Evolutionary conservation across 2,888 invertebrate species (phyloP).

Genomic region (Pristionchus mayeri): DNA sequence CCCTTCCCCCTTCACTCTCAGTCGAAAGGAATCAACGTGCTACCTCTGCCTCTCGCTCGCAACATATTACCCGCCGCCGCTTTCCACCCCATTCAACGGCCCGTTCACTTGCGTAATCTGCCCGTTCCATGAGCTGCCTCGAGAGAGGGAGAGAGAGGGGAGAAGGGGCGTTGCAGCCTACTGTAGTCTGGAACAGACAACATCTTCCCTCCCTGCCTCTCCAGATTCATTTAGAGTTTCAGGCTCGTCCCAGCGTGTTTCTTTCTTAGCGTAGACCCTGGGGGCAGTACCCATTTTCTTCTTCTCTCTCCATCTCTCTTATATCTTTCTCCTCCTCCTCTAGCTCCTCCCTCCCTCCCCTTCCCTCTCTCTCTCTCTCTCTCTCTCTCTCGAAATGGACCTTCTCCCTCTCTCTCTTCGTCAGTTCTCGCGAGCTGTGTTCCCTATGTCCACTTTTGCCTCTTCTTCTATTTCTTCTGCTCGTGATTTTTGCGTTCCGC

Average conservation of each 20-base stretch:
- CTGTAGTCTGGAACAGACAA: conserved; percentile 25
- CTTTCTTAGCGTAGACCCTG: conserved; percentile 27
- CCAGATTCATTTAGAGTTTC: conserved; percentile 25
- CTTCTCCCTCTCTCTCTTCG: not conserved
- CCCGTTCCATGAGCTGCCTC: too few relatives aligned
- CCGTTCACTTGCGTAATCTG: conserved; percentile 21
- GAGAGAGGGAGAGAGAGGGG: not conserved
- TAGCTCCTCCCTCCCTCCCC: conserved; percentile 41
- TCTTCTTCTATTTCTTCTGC: not conserved
- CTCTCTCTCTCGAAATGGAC: conserved; percentile 26
- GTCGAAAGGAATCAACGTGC: too few relatives aligned
- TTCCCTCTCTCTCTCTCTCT: not conserved
- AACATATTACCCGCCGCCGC: not conserved
- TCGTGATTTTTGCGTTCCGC: not conserved
- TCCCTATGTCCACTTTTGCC: not conserved
- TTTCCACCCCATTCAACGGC: not conserved
- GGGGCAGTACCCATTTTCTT: conserved; percentile 41
- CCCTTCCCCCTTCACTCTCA: conserved; percentile 3
- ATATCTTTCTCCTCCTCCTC: not conserved
- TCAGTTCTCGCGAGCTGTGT: not conserved
- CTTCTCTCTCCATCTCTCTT: not conserved
- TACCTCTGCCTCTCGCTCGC: not conserved
- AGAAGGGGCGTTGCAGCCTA: not conserved
- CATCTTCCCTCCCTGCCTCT: not conserved
- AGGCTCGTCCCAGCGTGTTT: not conserved